Conservation (phyloP, 2,113 vertebrate species). For the Caloenas nicobarica region DNA sequence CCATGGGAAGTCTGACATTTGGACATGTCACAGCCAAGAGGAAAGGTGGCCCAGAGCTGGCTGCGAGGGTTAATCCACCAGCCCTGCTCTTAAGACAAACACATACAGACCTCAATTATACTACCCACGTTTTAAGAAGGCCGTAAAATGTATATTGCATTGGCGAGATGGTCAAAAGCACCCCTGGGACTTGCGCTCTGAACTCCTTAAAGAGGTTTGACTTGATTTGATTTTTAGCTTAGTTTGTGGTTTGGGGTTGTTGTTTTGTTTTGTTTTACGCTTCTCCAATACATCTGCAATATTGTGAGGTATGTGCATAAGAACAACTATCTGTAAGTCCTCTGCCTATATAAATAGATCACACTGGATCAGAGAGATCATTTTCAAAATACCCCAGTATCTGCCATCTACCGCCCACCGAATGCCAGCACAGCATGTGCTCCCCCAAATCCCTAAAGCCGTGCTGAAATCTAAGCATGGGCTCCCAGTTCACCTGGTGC, state of each 20-base stretch:
- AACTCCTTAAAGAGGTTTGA: background rate
- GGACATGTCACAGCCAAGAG: background rate
- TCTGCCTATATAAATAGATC: background rate
- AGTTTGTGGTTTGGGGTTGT: background rate
- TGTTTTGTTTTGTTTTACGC: background rate
- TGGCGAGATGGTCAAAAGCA: conserved; percentile 15
- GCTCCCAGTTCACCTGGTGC: rapidly evolving
- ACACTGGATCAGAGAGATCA: background rate
- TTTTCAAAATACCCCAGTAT: background rate
- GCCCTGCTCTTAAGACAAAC: background rate
- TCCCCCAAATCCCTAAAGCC: background rate
- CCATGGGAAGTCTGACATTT: background rate
- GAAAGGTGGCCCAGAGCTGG: background rate
- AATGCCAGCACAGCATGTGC: rapidly evolving
- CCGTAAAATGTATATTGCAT: conserved; percentile 43
- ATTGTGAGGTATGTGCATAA: background rate
- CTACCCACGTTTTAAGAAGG: background rate
- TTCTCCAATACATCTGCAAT: background rate
- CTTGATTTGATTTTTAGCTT: background rate
- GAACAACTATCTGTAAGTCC: background rate
- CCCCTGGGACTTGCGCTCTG: conserved; percentile 5
- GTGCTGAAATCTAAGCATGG: background rate
- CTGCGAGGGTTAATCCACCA: conserved; percentile 11
- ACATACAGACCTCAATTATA: background rate
- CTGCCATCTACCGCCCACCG: background rate